A percentile compares a stretch with the other conserved stretches of the same genome.
Evolutionary conservation across 2,888 invertebrate species (phyloP).

Genomic region (Agrochola circellaris): DNA sequence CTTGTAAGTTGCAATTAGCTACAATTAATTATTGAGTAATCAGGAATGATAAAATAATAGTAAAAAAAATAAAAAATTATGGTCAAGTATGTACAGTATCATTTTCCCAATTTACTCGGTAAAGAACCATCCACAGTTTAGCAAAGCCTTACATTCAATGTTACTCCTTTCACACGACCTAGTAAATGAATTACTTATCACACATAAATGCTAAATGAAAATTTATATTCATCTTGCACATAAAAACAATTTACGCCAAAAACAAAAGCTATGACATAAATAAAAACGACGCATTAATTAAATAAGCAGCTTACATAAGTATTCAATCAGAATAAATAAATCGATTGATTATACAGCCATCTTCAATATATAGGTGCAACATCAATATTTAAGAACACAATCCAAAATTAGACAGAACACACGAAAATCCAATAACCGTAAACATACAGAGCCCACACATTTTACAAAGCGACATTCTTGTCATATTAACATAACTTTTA

Average conservation of each 20-base stretch:
- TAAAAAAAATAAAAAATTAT: accelerated
- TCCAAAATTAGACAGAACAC: constrained; percentile 34
- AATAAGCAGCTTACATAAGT: constrained; percentile 20
- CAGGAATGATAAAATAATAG: neutral
- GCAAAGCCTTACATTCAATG: neutral
- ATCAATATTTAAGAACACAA: constrained; percentile 49
- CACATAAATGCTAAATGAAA: neutral
- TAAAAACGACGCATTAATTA: neutral
- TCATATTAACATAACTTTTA: constrained; percentile 47
- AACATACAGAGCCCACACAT: constrained; percentile 49
- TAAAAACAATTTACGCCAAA: constrained; percentile 12
- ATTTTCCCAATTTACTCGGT: neutral
- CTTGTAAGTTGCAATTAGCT: neutral
- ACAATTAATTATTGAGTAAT: neutral
- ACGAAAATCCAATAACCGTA: constrained; percentile 43
- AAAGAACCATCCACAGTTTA: too few species aligned
- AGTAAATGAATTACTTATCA: too few species aligned
- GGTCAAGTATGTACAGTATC: neutral
- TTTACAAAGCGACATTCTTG: constrained; percentile 41
- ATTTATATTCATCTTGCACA: neutral
- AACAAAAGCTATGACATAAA: neutral
- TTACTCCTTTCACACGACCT: too few species aligned
- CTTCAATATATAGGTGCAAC: constrained; percentile 15
- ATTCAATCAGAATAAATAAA: constrained; percentile 40
- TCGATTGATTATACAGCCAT: constrained; percentile 29